Evolutionary conservation across 2,113 vertebrate genomes (phyloP), one percentile per base, ranked within the genome.

Genomic region (Leptobrachium ailaonicum): DNA sequence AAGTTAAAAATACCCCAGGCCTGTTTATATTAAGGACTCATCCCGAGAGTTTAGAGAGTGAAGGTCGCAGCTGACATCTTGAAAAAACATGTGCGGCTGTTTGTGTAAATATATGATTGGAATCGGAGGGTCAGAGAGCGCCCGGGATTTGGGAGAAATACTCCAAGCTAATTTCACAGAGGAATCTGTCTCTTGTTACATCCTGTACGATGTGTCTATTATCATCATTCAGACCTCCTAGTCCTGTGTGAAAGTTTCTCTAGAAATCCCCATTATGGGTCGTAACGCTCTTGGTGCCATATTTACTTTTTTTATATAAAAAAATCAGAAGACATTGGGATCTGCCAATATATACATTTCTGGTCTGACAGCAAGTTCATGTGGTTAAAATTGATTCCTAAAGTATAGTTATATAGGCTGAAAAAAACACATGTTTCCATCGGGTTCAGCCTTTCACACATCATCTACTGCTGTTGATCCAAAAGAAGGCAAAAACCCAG

Each of bases 1-100:
- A 53, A 56, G 54, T 11, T 42, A 60, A 43, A 60, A 76, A 64
- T 75, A 66, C 14, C 13, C 12, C 6, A 2, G 40, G 40, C 13
- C n/a, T n/a, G 41, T 50, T 64, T 64, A 53, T 50, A 60, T 71
- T 60, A 68, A 42, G 41, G 40, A 2, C 42, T 62, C 67, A 60
- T 71, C 54, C 6, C 3, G 13, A 44, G 7, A 40, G 40, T 41
- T 56, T 14, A 44, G 41, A 20, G 64, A 41, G 73, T 13, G 54
- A 56, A 70, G 76, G 11, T 44, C n/a, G 54, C 43, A 62, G 76
- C 68, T 78, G 76, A 77, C 41, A 44, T 76, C 40, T 69, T 47
- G 56, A 75, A 41, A 64, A 77, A 58, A 58, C 43, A 42, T 76
- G 32, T 56, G 41, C 32, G 53, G 20, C 20, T 32, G 20, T 32